Evolutionary conservation across 2,113 vertebrate genomes (phyloP).

Genomic region (Melanotaenia duboulayi): DNA sequence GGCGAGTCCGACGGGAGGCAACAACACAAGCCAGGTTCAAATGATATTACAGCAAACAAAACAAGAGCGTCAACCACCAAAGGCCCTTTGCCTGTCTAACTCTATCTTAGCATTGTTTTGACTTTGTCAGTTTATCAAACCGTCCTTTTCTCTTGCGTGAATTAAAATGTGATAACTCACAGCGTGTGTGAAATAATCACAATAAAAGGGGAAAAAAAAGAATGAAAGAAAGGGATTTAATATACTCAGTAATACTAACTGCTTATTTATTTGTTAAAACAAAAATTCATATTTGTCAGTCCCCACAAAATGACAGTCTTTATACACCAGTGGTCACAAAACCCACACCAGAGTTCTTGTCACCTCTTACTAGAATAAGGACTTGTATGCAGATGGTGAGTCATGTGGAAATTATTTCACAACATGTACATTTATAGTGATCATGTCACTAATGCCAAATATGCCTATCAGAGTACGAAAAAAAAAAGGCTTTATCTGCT

Average conservation of each 20-base stretch:
- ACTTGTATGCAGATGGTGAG: background rate
- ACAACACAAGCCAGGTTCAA: slow-evolving; percentile 80
- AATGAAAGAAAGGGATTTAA: slow-evolving; percentile 1
- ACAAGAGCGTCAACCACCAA: slow-evolving; percentile 73
- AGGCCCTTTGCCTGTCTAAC: slow-evolving; percentile 69
- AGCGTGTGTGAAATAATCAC: background rate
- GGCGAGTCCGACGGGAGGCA: slow-evolving; percentile 80
- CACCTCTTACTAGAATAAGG: too few relatives aligned
- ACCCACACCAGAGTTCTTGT: background rate
- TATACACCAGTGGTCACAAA: background rate
- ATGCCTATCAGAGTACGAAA: background rate
- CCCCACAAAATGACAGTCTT: too few relatives aligned
- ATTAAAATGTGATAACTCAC: slow-evolving; percentile 29
- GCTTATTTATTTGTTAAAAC: slow-evolving; percentile 6
- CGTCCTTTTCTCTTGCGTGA: slow-evolving; percentile 27
- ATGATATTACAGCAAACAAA: slow-evolving; percentile 80
- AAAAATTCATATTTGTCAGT: too few relatives aligned
- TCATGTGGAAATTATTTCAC: background rate
- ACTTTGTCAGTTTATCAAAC: slow-evolving; percentile 57
- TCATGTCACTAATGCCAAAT: background rate
- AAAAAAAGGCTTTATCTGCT: too few relatives aligned
- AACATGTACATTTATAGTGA: too few relatives aligned
- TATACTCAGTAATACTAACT: background rate
- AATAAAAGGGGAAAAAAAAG: background rate
- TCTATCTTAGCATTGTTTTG: slow-evolving; percentile 63